Evolutionary conservation across 1,140 invertebrate genomes (phyloP).

Genomic region (Teleopsis dalmanni): DNA sequence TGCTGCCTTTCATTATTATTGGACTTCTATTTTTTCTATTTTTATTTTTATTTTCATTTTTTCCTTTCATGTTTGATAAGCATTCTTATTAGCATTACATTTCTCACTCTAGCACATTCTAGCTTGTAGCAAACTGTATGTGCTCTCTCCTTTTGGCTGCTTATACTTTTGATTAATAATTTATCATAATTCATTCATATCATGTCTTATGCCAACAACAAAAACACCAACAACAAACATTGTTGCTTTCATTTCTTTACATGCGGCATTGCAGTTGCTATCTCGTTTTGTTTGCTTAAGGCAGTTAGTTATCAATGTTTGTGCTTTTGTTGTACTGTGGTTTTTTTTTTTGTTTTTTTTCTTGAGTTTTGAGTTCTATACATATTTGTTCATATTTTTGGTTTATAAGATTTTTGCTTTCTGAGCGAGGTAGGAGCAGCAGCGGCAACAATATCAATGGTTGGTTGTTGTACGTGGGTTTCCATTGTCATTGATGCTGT

Average conservation of each 20-base stretch:
- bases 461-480: not conserved
- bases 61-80: too few relatives aligned
- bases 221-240: not conserved
- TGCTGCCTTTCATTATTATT: too few relatives aligned
- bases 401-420: constrained; percentile 10
- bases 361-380: too few relatives aligned
- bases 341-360: constrained; percentile 10
- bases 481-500: not conserved
- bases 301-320: not conserved
- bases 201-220: constrained; percentile 17
- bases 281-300: not conserved
- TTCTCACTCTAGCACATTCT: too few relatives aligned
- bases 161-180: constrained; percentile 41
- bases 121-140: too few relatives aligned
- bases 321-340: not conserved
- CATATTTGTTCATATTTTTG: constrained; percentile 1
- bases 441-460: not conserved
- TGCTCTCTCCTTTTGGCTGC: too few relatives aligned
- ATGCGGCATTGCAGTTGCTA: not conserved
- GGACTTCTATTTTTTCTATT: too few relatives aligned
- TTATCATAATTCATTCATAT: constrained; percentile 44
- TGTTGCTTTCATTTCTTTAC: not conserved
- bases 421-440: not conserved
- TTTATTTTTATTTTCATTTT: too few relatives aligned
- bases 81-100: too few relatives aligned